phyloP scores from a whole-genome alignment of 2,888 invertebrate genomes.

The Drosophila ezoana region DNA sequence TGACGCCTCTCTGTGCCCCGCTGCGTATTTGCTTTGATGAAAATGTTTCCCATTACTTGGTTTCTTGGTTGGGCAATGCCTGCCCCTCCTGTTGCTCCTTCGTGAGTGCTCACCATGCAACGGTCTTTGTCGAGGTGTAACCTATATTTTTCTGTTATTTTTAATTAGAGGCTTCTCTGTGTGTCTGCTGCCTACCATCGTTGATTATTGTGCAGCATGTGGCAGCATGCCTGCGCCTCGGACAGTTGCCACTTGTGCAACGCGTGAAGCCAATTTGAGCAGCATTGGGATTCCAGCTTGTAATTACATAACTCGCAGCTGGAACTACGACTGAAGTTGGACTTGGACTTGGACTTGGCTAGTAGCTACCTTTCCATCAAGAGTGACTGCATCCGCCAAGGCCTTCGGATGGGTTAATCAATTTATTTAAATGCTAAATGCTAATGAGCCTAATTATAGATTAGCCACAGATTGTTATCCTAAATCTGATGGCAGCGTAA shows the following conservation, averaged over 20 bases:
- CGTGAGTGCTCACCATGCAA: slow-evolving; percentile 25
- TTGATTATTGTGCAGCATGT: slow-evolving; percentile 63
- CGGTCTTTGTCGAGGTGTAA: slow-evolving; percentile 66
- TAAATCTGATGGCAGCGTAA: slow-evolving; percentile 37
- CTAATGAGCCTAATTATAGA: slow-evolving; percentile 57
- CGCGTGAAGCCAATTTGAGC: slow-evolving; percentile 47
- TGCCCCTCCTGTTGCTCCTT: slow-evolving; percentile 2
- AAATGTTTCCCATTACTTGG: slow-evolving; percentile 60
- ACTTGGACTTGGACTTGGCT: not conserved
- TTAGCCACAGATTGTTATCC: slow-evolving; percentile 47
- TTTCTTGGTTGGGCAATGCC: slow-evolving; percentile 4
- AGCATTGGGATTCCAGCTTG: slow-evolving; percentile 48
- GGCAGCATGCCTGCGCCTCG: slow-evolving; percentile 35
- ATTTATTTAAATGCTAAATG: slow-evolving; percentile 59
- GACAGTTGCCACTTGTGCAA: slow-evolving; percentile 28
- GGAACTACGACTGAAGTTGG: slow-evolving; percentile 4
- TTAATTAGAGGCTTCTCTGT: slow-evolving; percentile 62
- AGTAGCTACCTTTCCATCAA: not conserved
- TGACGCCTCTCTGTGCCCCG: not conserved
- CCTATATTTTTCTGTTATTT: slow-evolving; percentile 69
- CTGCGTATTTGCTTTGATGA: slow-evolving; percentile 51
- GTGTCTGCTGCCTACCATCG: slow-evolving; percentile 44
- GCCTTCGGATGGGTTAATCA: slow-evolving; percentile 59
- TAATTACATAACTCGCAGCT: slow-evolving; percentile 61
- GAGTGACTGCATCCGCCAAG: slow-evolving; percentile 16